Conservation (phyloP, 2,113 vertebrate species). For the Platysternon megacephalum region DNA sequence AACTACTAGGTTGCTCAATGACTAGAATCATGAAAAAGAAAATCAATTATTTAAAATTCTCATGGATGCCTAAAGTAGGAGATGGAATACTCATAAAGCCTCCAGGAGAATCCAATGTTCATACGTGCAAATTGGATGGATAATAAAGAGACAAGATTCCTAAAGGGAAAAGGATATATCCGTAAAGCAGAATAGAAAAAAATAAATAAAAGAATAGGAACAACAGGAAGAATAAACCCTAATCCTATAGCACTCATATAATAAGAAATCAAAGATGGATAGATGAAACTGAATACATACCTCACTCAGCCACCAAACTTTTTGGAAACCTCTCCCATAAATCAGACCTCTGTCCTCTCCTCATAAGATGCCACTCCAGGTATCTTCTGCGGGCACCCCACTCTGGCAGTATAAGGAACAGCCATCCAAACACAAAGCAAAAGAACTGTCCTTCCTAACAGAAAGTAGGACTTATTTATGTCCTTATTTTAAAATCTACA, state of each 20-base stretch:
- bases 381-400: not conserved
- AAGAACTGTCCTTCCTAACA: not conserved
- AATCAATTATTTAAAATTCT: not conserved
- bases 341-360: not conserved
- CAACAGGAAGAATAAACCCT: not conserved
- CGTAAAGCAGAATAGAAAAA: not conserved
- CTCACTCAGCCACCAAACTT: conserved; percentile 14
- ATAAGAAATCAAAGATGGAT: not conserved
- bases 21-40: not conserved
- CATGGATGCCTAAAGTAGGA: not conserved
- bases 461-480: conserved; percentile 13
- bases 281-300: conserved; percentile 5
- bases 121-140: not conserved
- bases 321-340: conserved; percentile 15
- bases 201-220: not conserved
- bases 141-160: not conserved
- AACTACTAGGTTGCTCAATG: not conserved
- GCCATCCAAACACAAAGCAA: not conserved
- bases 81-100: not conserved
- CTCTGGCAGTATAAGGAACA: not conserved
- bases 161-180: not conserved
- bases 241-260: not conserved
- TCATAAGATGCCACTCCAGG: not conserved
- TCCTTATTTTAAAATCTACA: not conserved
- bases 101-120: not conserved